Percentiles rank a stretch among this genome's conserved stretches.
Conservation (phyloP, 2,797 vertebrate genomes). For the Hyperoplus immaculatus region DNA sequence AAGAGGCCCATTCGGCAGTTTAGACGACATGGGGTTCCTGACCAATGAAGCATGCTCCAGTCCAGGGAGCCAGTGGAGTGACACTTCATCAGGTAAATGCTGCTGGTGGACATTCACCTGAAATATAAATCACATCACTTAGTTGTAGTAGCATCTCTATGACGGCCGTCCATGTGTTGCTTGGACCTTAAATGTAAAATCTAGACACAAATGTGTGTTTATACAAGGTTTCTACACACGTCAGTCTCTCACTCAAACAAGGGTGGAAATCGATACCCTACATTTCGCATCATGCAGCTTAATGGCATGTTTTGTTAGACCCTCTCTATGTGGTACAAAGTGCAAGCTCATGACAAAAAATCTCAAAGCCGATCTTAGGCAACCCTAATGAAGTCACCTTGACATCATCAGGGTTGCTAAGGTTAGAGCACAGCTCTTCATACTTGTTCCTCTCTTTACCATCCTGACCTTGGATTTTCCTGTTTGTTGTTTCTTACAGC, state of each 20-base stretch:
- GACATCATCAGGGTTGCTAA: neutral
- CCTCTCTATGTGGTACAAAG: no score
- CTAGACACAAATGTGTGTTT: neutral
- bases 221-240: neutral
- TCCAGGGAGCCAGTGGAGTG: slow-evolving; percentile 83
- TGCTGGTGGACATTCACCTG: neutral
- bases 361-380: no score
- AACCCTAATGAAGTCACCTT: no score
- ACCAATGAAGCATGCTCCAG: slow-evolving; percentile 86
- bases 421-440: neutral
- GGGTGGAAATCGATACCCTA: neutral
- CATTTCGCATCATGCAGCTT: neutral
- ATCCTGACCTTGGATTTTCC: slow-evolving; percentile 30
- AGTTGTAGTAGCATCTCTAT: neutral
- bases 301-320: no score
- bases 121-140: neutral
- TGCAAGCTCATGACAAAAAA: no score
- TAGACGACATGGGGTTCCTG: slow-evolving; percentile 86
- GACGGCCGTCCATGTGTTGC: neutral
- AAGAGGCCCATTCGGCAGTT: slow-evolving; percentile 73
- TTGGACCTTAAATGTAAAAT: neutral
- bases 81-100: slow-evolving; percentile 84
- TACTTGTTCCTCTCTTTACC: neutral
- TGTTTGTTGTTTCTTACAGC: slow-evolving; percentile 56
- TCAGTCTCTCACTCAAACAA: neutral